Evolutionary conservation across 1,140 invertebrate genomes (phyloP).

Genomic region (Parapsyche elsis): DNA sequence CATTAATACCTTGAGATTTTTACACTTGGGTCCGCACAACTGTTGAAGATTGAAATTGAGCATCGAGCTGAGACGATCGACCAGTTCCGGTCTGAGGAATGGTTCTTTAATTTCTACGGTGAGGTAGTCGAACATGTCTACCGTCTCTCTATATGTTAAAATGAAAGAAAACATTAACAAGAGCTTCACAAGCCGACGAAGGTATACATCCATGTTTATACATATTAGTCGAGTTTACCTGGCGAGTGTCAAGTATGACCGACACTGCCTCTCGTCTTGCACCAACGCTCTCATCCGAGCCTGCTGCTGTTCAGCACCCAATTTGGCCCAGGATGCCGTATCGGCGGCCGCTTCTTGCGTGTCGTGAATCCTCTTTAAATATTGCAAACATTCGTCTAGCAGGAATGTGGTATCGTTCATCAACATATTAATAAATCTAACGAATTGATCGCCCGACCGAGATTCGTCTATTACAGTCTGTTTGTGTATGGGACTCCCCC

Average conservation of each 20-base stretch:
- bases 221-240: constrained; percentile 61
- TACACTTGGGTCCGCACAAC: constrained; percentile 97
- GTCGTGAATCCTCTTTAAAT: constrained; percentile 95
- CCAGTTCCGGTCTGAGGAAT: constrained; percentile 91
- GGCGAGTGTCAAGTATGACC: constrained; percentile 94
- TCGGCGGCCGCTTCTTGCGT: constrained; percentile 82
- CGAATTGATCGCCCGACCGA: constrained; percentile 90
- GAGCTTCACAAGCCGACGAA: background rate
- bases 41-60: constrained; percentile 97
- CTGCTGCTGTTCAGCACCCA: constrained; percentile 80
- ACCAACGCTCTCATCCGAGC: constrained; percentile 81
- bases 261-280: constrained; percentile 93
- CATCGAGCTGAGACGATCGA: constrained; percentile 95
- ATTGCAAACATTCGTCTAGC: constrained; percentile 94
- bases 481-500: constrained; percentile 75
- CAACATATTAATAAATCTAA: constrained; percentile 98
- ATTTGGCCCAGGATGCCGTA: constrained; percentile 72
- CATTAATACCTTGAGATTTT: constrained; percentile 85
- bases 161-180: background rate
- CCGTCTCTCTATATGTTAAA: constrained; percentile 78
- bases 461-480: constrained; percentile 85
- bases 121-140: constrained; percentile 98
- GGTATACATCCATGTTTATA: background rate
- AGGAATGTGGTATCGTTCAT: constrained; percentile 99
- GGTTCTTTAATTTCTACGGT: constrained; percentile 95